phyloP scores from a whole-genome alignment of 2,113 vertebrate genomes.

The Colaptes auratus region DNA sequence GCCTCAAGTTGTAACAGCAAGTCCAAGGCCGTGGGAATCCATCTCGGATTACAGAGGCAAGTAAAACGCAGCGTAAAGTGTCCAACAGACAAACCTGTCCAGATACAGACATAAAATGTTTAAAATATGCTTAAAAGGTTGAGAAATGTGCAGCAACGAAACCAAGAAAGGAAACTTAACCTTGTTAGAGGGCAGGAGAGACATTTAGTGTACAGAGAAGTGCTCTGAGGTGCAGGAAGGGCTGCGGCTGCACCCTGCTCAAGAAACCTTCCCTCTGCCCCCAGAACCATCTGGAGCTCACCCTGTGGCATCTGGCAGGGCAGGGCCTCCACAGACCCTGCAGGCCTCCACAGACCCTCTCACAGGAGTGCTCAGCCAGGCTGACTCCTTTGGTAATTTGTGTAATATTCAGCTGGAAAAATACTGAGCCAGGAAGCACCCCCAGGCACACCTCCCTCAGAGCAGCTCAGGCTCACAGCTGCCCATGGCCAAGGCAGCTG shows the following conservation, averaged over 20 bases:
- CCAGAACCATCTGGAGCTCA: constrained; percentile 70
- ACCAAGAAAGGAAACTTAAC: constrained; percentile 77
- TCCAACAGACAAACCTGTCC: constrained; percentile 78
- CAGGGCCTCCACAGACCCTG: constrained; percentile 49
- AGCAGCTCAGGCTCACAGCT: constrained; percentile 75
- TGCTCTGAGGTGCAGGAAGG: constrained; percentile 66
- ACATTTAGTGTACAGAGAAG: constrained; percentile 80
- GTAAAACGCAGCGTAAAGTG: constrained; percentile 80
- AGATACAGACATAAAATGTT: constrained; percentile 81
- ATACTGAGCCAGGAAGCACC: constrained; percentile 78
- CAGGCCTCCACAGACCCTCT: constrained; percentile 64
- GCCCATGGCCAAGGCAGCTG: constrained; percentile 81
- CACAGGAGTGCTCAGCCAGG: constrained; percentile 70
- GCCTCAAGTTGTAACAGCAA: constrained; percentile 79
- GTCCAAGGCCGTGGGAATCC: constrained; percentile 77
- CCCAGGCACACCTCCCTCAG: constrained; percentile 73
- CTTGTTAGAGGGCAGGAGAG: constrained; percentile 71
- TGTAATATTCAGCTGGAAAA: constrained; percentile 83
- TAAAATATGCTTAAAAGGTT: constrained; percentile 82
- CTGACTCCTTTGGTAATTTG: constrained; percentile 89
- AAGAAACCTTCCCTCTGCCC: constrained; percentile 74
- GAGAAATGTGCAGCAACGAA: constrained; percentile 77
- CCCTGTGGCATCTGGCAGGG: constrained; percentile 58
- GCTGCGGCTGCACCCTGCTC: constrained; percentile 76
- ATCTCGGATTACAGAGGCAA: constrained; percentile 80